phyloP scores from a whole-genome alignment of 2,888 invertebrate genomes.

The Drosophila peninsularis region DNA sequence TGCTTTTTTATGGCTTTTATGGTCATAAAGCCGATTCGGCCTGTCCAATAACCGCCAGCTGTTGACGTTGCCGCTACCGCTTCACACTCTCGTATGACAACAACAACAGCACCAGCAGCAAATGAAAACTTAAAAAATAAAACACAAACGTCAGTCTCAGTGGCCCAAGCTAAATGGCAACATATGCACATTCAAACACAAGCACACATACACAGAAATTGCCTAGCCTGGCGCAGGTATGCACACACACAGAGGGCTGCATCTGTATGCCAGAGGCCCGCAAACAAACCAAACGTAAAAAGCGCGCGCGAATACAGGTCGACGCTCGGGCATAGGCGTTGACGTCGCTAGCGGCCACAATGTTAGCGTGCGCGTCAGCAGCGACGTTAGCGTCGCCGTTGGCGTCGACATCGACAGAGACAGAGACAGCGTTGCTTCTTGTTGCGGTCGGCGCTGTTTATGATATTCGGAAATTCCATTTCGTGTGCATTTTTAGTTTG shows the following conservation, averaged over 20 bases:
- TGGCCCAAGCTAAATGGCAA: conserved; percentile 64
- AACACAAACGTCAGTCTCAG: conserved; percentile 51
- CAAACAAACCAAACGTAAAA: conserved; percentile 70
- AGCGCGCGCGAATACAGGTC: conserved; percentile 81
- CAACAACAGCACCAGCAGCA: conserved; percentile 44
- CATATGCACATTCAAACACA: conserved; percentile 58
- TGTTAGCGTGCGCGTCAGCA: conserved; percentile 6
- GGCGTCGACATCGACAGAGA: background rate
- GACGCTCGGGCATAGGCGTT: conserved; percentile 68
- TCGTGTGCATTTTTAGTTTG: conserved; percentile 60
- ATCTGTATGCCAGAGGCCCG: conserved; percentile 33
- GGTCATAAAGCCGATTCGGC: conserved; percentile 75
- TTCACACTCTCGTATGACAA: conserved; percentile 62
- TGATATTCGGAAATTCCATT: conserved; percentile 79
- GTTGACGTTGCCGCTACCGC: conserved; percentile 63
- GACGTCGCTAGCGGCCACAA: conserved; percentile 23
- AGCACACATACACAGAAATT: conserved; percentile 15
- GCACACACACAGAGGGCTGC: conserved; percentile 27
- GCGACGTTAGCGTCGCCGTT: conserved; percentile 20
- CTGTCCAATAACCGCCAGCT: conserved; percentile 69
- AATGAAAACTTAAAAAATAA: conserved; percentile 29
- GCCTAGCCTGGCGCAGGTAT: conserved; percentile 52
- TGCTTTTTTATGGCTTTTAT: conserved; percentile 77
- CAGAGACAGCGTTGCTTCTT: conserved; percentile 42
- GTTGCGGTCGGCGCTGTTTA: conserved; percentile 61